Conservation (phyloP, 2,113 vertebrate genomes). For the Globicephala melas region DNA sequence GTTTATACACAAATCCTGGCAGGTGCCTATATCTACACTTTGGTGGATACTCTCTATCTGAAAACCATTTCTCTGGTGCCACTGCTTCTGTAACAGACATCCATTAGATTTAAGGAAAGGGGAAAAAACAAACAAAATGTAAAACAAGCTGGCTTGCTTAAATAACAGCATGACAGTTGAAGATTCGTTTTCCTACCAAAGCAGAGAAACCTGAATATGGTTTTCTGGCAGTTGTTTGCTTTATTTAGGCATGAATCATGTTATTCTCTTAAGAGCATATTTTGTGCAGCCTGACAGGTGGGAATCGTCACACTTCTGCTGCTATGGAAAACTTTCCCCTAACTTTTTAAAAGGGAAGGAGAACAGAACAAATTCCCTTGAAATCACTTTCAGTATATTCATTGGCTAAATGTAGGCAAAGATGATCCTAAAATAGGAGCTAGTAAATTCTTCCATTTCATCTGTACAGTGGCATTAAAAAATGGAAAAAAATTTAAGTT, state of each 20-base stretch:
- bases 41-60: background rate
- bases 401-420: slow-evolving; percentile 17
- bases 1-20: background rate
- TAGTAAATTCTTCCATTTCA: slow-evolving; percentile 43
- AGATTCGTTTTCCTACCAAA: slow-evolving; percentile 53
- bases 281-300: slow-evolving; percentile 25
- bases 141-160: slow-evolving; percentile 37
- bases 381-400: slow-evolving; percentile 35
- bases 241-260: slow-evolving; percentile 65
- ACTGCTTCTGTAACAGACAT: slow-evolving; percentile 9
- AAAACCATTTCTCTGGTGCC: slow-evolving; percentile 39
- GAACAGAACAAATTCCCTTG: slow-evolving; percentile 37
- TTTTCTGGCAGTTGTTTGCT: slow-evolving; percentile 62
- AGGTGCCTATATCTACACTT: background rate
- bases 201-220: slow-evolving; percentile 55
- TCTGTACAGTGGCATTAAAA: background rate
- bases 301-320: slow-evolving; percentile 33
- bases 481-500: background rate
- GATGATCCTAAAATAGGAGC: background rate
- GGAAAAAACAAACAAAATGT: background rate
- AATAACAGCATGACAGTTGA: slow-evolving; percentile 21
- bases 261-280: slow-evolving; percentile 66
- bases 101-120: background rate
- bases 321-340: slow-evolving; percentile 40
- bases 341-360: slow-evolving; percentile 33